Evolutionary conservation across 2,797 vertebrate species (phyloP).

Genomic region (Scarus forsteni): DNA sequence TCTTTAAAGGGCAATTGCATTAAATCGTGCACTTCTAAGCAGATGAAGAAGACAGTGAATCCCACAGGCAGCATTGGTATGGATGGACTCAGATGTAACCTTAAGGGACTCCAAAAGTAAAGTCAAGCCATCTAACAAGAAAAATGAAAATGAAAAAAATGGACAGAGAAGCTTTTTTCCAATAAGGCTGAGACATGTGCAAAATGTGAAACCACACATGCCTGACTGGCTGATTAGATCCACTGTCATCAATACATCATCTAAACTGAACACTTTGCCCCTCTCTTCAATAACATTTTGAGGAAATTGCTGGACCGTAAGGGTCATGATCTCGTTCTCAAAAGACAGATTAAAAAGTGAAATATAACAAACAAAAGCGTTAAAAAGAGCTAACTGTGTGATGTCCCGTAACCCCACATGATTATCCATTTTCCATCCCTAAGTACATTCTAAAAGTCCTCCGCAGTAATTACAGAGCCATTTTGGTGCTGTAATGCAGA

Average conservation of each 20-base stretch:
- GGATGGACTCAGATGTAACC: too few relatives aligned
- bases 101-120: too few relatives aligned
- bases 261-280: neutral
- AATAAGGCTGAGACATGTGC: too few relatives aligned
- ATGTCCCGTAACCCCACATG: slow-evolving; percentile 22
- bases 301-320: neutral
- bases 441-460: slow-evolving; percentile 25
- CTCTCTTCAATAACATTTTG: neutral
- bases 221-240: neutral
- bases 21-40: too few relatives aligned
- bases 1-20: too few relatives aligned
- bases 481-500: slow-evolving; percentile 18
- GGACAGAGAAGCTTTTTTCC: too few relatives aligned
- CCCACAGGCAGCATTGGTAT: too few relatives aligned
- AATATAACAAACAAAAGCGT: slow-evolving; percentile 9
- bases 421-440: slow-evolving; percentile 37
- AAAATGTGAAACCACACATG: too few relatives aligned
- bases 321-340: neutral
- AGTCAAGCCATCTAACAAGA: too few relatives aligned
- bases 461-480: slow-evolving; percentile 46
- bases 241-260: neutral
- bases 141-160: too few relatives aligned
- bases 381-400: slow-evolving; percentile 2
- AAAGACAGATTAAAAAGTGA: neutral
- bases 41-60: too few relatives aligned